A percentile compares a stretch with the other conserved stretches of the same genome.
These are phyloP conservation scores for Lepus timidus DNA, from an alignment of 2,113 vertebrate genomes.

Conservation along the genomic window DNA sequence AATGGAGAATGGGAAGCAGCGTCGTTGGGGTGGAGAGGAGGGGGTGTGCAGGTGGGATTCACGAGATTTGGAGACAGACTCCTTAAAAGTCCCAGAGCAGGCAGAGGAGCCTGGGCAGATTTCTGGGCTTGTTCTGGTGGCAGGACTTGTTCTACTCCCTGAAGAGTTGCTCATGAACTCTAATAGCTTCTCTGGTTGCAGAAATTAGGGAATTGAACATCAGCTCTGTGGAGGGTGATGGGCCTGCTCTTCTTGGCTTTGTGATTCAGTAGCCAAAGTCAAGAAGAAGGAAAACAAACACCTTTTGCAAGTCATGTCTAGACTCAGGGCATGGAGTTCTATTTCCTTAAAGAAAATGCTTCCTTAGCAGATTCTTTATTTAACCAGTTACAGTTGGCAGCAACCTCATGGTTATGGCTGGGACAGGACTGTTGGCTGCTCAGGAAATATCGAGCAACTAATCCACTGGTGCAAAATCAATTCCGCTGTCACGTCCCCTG, in stretches of 20 bases:
- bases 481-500: slow-evolving; percentile 7
- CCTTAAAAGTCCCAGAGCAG: neutral
- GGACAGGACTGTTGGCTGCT: neutral
- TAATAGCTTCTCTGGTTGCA: neutral
- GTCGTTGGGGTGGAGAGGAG: neutral
- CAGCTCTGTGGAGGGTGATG: neutral
- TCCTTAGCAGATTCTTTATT: neutral
- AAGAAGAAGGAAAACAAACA: neutral
- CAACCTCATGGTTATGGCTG: neutral
- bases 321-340: neutral
- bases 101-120: neutral
- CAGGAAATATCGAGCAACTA: slow-evolving; percentile 10
- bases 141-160: neutral
- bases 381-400: neutral
- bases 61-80: neutral
- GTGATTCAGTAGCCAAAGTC: neutral
- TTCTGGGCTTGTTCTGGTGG: too few species aligned
- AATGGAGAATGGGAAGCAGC: too few species aligned
- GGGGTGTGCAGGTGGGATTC: fast-evolving
- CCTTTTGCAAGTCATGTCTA: neutral
- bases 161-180: neutral
- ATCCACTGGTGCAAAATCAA: slow-evolving; percentile 53
- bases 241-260: neutral
- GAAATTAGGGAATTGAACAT: neutral
- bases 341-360: slow-evolving; percentile 13